Conservation (phyloP, 2,797 vertebrate genomes). For the Tinamus major region DNA sequence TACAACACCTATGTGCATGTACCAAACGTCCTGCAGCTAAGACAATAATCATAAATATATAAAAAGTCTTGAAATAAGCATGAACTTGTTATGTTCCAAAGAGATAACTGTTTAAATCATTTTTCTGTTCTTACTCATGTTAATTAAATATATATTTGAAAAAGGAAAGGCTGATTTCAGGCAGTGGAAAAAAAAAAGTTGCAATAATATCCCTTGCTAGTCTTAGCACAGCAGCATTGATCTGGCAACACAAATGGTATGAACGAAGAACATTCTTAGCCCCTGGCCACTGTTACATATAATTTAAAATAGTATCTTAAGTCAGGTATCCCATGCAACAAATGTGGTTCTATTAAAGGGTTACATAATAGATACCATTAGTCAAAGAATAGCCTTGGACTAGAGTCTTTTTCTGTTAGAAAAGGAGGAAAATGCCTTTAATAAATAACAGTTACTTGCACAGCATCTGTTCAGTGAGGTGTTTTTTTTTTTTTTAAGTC, state of each 20-base stretch:
- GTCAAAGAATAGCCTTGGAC: background rate
- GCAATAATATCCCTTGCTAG: background rate
- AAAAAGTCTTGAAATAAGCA: background rate
- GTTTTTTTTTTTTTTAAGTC: background rate
- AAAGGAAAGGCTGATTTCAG: background rate
- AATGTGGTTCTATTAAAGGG: background rate
- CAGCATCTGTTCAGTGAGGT: background rate
- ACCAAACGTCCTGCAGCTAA: background rate
- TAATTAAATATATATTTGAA: background rate
- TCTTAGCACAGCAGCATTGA: background rate
- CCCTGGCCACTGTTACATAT: background rate
- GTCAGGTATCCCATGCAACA: background rate
- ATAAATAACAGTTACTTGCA: background rate
- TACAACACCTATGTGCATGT: background rate
- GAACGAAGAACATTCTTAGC: background rate
- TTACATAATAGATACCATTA: background rate
- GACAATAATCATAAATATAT: background rate
- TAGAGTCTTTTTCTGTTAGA: background rate
- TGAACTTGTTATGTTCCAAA: background rate
- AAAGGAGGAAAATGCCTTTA: background rate
- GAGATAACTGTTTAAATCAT: background rate
- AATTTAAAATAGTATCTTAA: background rate
- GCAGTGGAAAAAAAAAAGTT: background rate
- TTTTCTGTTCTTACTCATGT: background rate
- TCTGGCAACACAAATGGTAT: background rate